Evolutionary conservation across 2,888 invertebrate species (phyloP).

Genomic region (Eristalis intricaria): DNA sequence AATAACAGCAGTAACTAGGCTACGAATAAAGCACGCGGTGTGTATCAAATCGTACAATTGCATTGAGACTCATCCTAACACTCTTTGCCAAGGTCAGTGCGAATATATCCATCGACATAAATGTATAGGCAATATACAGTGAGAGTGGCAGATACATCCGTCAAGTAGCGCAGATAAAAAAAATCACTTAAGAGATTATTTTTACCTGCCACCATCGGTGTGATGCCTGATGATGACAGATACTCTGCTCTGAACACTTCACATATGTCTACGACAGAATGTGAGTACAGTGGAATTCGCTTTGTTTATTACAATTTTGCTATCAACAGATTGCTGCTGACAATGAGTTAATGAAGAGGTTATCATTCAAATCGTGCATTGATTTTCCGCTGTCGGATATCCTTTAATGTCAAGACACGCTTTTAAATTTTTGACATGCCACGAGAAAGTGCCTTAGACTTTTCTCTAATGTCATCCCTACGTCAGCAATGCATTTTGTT

Average conservation of each 20-base stretch:
- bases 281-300: not conserved
- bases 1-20: conserved; percentile 8
- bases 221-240: not conserved
- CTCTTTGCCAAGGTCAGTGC: conserved; percentile 7
- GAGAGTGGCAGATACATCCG: not conserved
- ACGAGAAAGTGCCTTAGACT: not conserved
- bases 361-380: not conserved
- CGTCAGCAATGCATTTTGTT: not conserved
- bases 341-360: not conserved
- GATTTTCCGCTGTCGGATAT: not conserved
- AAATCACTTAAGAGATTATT: not conserved
- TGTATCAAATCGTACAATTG: not conserved
- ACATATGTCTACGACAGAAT: not conserved
- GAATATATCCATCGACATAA: not conserved
- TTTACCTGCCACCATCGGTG: conserved; percentile 1
- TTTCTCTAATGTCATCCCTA: not conserved
- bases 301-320: not conserved
- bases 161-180: conserved; percentile 18
- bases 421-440: not conserved
- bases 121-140: not conserved
- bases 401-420: not conserved
- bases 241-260: not conserved
- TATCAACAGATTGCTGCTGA: not conserved
- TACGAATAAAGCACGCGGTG: conserved; percentile 6
- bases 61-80: not conserved